Conservation (phyloP, 2,113 vertebrate species). For the Myotis brandtii region DNA sequence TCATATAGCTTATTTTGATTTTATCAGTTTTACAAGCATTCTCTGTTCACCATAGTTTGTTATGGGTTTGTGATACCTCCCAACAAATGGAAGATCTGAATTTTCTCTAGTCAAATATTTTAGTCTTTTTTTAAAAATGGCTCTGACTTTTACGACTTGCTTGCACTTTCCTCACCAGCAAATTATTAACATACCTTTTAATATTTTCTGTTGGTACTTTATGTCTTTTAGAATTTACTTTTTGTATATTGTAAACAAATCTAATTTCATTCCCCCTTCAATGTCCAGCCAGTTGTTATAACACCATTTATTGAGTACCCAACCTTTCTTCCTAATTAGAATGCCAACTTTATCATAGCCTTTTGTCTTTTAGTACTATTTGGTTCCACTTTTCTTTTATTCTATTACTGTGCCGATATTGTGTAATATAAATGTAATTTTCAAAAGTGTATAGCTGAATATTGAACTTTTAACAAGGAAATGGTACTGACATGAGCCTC, state of each 20-base stretch:
- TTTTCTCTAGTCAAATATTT: conserved; percentile 6
- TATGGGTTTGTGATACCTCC: background rate
- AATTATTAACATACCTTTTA: background rate
- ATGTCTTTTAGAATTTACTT: too few relatives aligned
- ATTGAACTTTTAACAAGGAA: background rate
- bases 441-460: background rate
- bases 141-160: background rate
- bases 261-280: too few relatives aligned
- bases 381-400: background rate
- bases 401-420: background rate
- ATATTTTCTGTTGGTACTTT: background rate
- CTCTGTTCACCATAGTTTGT: background rate
- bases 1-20: background rate
- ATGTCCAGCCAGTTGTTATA: background rate
- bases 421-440: background rate
- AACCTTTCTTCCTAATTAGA: background rate
- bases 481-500: background rate
- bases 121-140: background rate
- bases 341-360: background rate
- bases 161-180: background rate
- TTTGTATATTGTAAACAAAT: too few relatives aligned
- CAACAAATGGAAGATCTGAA: background rate
- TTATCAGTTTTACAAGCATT: background rate
- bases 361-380: background rate
- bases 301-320: background rate